Conservation (phyloP, 1,140 invertebrate species). For the Amyelois transitella region DNA sequence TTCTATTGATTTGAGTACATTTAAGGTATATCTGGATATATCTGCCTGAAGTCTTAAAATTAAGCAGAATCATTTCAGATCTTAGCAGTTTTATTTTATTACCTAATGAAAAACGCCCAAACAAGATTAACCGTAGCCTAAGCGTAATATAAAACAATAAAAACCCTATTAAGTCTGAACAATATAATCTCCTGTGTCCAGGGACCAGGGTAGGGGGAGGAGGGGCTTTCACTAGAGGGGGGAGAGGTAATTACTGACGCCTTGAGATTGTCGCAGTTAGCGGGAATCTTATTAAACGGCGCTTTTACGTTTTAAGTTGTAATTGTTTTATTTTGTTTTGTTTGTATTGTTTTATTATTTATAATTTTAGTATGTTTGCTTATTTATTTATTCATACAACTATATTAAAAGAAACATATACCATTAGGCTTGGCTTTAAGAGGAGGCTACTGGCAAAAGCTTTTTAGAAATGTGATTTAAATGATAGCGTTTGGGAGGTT, state of each 20-base stretch:
- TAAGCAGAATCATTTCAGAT: no score
- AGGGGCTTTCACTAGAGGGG: no score
- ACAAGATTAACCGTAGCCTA: background rate
- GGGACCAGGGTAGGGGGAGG: background rate
- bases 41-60: no score
- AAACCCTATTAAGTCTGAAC: slow-evolving; percentile 23
- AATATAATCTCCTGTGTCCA: slow-evolving; percentile 15
- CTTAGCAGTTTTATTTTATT: background rate
- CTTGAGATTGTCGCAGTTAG: slow-evolving; percentile 12
- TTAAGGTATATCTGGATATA: no score
- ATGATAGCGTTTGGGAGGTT: no score
- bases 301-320: slow-evolving; percentile 9
- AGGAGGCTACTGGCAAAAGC: no score
- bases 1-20: no score
- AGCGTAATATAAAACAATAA: slow-evolving; percentile 28
- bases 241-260: slow-evolving; percentile 14
- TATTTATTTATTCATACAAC: no score
- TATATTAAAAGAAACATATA: no score
- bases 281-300: slow-evolving; percentile 15
- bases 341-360: background rate
- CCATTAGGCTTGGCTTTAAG: no score
- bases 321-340: no score
- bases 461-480: no score
- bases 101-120: background rate
- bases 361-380: background rate